Evolutionary conservation across 2,888 invertebrate species (phyloP).

Genomic region (Troides aeacus): DNA sequence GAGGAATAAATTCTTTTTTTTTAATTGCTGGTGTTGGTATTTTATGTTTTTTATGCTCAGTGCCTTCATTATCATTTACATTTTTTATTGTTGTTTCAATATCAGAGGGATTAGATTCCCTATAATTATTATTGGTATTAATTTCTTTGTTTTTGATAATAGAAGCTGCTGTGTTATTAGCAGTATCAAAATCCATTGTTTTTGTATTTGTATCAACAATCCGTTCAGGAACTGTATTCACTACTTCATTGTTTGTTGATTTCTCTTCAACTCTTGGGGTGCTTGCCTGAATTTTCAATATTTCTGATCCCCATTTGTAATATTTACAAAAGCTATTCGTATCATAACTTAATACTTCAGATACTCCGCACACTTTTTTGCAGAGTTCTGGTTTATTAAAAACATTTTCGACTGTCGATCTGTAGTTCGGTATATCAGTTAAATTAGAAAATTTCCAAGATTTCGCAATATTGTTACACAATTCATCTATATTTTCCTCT

Average conservation of each 20-base stretch:
- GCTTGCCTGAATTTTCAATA: slow-evolving; percentile 35
- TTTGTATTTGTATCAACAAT: slow-evolving; percentile 16
- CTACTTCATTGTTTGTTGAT: slow-evolving; percentile 28
- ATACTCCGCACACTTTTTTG: slow-evolving; percentile 53
- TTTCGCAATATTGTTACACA: slow-evolving; percentile 50
- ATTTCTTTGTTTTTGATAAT: slow-evolving; percentile 14
- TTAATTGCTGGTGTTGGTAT: slow-evolving; percentile 1
- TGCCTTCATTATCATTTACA: background rate
- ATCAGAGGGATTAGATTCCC: slow-evolving; percentile 11
- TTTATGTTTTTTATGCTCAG: background rate
- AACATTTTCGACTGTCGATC: slow-evolving; percentile 41
- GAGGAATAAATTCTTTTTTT: slow-evolving; percentile 9
- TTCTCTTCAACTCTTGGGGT: slow-evolving; percentile 6
- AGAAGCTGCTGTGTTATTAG: slow-evolving; percentile 13
- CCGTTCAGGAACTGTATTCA: slow-evolving; percentile 3
- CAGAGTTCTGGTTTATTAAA: slow-evolving; percentile 48
- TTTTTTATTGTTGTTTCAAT: slow-evolving; percentile 13
- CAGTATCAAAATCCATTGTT: background rate
- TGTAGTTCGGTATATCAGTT: slow-evolving; percentile 43
- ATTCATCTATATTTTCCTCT: slow-evolving; percentile 45
- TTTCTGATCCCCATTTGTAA: slow-evolving; percentile 58
- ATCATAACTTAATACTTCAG: slow-evolving; percentile 46
- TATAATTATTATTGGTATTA: slow-evolving; percentile 3
- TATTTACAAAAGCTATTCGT: slow-evolving; percentile 66
- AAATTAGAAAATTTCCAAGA: slow-evolving; percentile 53